Evolutionary conservation across 1,140 invertebrate genomes (phyloP).

Genomic region (Platyura marginata): DNA sequence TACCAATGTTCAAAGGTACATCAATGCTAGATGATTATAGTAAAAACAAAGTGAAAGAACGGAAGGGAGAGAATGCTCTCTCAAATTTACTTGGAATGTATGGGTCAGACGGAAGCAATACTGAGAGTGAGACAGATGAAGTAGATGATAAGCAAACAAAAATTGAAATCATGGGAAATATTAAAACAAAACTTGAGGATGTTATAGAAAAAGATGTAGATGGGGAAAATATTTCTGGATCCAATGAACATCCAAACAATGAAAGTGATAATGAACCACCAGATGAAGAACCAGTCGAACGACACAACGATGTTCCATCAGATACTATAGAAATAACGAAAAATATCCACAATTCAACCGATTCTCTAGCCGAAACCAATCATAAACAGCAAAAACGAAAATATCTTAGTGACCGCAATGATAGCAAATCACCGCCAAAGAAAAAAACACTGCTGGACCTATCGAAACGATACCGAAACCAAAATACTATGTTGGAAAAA

Average conservation of each 20-base stretch:
- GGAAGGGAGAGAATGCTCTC: background rate
- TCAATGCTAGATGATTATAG: background rate
- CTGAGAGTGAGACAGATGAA: too few species aligned
- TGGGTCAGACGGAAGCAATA: background rate
- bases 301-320: background rate
- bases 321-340: too few species aligned
- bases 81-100: conserved; percentile 1
- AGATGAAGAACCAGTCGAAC: conserved; percentile 9
- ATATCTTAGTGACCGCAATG: conserved; percentile 5
- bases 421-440: conserved; percentile 3
- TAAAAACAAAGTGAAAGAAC: background rate
- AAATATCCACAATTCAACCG: too few species aligned
- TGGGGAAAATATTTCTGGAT: conserved; percentile 2
- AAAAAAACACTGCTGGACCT: background rate
- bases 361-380: conserved; percentile 28
- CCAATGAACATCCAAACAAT: conserved; percentile 10
- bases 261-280: conserved; percentile 17
- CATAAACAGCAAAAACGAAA: conserved; percentile 17
- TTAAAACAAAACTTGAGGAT: too few species aligned
- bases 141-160: conserved; percentile 6
- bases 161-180: too few species aligned
- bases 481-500: conserved; percentile 33
- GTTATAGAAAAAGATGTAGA: conserved; percentile 3
- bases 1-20: background rate
- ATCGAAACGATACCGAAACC: conserved; percentile 17